phyloP scores from a whole-genome alignment of 2,113 vertebrate species.

The Crypturellus undulatus region DNA sequence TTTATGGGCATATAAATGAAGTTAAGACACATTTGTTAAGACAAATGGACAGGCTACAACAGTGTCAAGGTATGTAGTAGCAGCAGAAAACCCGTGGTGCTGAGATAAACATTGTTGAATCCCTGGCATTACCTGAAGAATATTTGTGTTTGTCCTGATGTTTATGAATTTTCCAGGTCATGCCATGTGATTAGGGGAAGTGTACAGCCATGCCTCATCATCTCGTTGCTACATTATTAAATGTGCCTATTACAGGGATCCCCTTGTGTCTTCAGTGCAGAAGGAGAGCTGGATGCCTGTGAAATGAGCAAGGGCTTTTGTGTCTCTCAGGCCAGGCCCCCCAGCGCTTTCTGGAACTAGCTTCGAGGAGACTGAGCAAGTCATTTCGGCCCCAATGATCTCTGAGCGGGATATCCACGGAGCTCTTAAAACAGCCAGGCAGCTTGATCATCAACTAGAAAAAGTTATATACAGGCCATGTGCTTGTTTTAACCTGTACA shows the following conservation, averaged over 20 bases:
- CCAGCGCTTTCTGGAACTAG: background rate
- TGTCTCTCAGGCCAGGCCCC: background rate
- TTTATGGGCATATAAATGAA: background rate
- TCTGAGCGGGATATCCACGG: background rate
- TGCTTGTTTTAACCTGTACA: background rate
- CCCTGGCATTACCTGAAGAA: background rate
- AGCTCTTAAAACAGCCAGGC: background rate
- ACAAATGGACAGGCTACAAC: background rate
- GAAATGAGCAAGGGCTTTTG: background rate
- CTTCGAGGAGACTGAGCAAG: background rate
- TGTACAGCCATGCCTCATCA: background rate
- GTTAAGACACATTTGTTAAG: background rate
- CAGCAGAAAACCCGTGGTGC: background rate
- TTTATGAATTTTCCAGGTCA: background rate
- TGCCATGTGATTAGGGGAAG: background rate
- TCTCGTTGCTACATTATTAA: background rate
- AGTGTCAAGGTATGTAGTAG: background rate
- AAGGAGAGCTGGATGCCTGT: background rate
- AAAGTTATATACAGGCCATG: background rate
- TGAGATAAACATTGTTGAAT: background rate
- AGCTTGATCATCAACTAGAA: background rate
- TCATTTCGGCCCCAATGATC: background rate
- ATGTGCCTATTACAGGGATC: background rate
- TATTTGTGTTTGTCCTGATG: background rate
- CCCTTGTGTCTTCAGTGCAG: background rate